Conservation (phyloP, 2,888 invertebrate species). For the Lithophane semibrunnea region DNA sequence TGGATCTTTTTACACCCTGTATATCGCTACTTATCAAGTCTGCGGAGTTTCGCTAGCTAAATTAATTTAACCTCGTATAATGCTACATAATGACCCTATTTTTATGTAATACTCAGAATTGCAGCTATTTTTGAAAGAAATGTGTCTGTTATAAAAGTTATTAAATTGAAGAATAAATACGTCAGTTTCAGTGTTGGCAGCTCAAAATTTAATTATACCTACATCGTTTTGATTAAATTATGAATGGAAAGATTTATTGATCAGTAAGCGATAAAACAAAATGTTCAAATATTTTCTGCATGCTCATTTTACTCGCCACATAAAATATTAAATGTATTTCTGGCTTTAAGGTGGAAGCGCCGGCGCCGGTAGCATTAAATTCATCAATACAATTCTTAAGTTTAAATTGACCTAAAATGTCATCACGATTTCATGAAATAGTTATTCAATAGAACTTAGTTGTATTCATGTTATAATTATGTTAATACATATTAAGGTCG, state of each 20-base stretch:
- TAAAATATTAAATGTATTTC: background rate
- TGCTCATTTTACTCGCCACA: background rate
- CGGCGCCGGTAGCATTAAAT: background rate
- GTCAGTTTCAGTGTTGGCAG: background rate
- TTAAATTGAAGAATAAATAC: background rate
- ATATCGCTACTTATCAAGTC: too few species aligned
- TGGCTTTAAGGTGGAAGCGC: background rate
- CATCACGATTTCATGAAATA: background rate
- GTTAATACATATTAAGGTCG: background rate
- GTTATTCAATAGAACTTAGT: background rate
- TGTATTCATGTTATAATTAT: background rate
- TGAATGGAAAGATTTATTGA: constrained; percentile 11
- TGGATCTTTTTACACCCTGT: too few species aligned
- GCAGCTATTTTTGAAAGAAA: constrained; percentile 32
- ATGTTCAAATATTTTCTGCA: background rate
- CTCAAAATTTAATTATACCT: background rate
- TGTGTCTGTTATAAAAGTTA: background rate
- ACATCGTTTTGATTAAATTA: background rate
- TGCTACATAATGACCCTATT: constrained; percentile 36
- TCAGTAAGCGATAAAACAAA: background rate
- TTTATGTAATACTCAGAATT: constrained; percentile 51
- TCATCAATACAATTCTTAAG: background rate
- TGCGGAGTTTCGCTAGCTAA: too few species aligned
- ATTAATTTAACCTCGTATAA: background rate
- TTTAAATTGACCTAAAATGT: background rate